These are phyloP conservation scores for Dendrocincla tyrannina DNA, from an alignment of 2,797 vertebrate species.

Conservation along the genomic window DNA sequence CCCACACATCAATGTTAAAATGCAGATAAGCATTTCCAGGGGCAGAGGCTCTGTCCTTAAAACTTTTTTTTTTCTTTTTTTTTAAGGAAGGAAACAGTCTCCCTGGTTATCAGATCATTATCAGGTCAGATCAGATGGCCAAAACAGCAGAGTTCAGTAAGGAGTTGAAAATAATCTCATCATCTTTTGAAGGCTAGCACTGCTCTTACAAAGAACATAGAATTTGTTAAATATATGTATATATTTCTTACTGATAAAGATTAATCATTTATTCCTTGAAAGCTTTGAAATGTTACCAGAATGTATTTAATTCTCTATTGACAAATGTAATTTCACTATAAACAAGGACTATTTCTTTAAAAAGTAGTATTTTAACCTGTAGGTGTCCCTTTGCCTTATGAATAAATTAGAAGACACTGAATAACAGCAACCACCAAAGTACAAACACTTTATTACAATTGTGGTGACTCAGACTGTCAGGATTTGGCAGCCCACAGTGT, in stretches of 20 bases:
- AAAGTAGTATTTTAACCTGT: constrained; percentile 22
- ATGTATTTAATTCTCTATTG: not conserved
- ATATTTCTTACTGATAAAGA: not conserved
- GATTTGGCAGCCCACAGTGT: constrained; percentile 64
- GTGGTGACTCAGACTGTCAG: constrained; percentile 64
- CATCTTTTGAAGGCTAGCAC: not conserved
- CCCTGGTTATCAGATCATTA: constrained; percentile 28
- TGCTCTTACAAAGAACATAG: not conserved
- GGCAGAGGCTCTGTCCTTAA: constrained; percentile 3
- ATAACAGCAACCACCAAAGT: constrained; percentile 15
- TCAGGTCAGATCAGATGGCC: not conserved
- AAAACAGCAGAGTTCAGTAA: not conserved
- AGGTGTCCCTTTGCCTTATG: constrained; percentile 30
- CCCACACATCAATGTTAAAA: not conserved
- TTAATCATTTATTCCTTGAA: not conserved
- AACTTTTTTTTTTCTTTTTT: not conserved
- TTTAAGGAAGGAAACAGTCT: constrained; percentile 30
- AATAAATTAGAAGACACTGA: constrained; percentile 48
- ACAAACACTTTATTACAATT: constrained; percentile 59
- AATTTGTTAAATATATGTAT: not conserved
- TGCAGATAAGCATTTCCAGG: constrained; percentile 1
- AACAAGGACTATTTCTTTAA: constrained; percentile 2
- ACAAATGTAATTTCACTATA: not conserved
- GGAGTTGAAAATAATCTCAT: not conserved
- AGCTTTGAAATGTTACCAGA: not conserved